phyloP scores from a whole-genome alignment of 2,113 vertebrate genomes.

The Indicator indicator region DNA sequence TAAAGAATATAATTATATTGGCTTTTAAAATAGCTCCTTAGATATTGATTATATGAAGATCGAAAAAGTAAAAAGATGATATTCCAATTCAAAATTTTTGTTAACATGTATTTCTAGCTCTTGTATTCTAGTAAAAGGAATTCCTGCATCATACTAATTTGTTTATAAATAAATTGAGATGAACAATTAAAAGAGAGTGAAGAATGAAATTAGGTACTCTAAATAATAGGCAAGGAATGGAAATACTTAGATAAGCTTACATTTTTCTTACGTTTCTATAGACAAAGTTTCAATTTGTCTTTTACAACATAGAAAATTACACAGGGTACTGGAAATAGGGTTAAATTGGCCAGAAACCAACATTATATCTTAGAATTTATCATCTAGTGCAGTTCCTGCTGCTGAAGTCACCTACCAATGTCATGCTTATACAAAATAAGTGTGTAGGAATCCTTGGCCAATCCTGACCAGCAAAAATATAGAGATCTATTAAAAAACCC shows the following conservation, averaged over 20 bases:
- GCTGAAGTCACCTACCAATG: not conserved
- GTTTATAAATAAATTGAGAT: not conserved
- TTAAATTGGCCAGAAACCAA: not conserved
- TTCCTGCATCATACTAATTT: not conserved
- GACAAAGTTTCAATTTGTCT: not conserved
- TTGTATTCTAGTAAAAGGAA: not conserved
- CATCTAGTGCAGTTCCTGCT: not conserved
- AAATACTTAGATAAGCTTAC: not conserved
- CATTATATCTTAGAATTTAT: not conserved
- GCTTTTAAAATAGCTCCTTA: not conserved
- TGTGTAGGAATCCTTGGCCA: rapidly evolving
- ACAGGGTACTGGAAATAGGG: not conserved
- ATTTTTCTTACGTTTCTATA: not conserved
- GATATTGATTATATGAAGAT: not conserved
- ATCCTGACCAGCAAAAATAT: not conserved
- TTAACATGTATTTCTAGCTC: rapidly evolving
- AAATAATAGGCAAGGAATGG: not conserved
- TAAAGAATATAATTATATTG: not conserved
- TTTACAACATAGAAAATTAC: not conserved
- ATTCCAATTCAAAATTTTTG: not conserved
- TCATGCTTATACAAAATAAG: not conserved
- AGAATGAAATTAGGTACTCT: not conserved
- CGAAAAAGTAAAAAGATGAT: not conserved
- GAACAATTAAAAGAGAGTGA: not conserved
- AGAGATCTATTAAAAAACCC: not conserved